Percentiles rank a stretch among this genome's conserved stretches.
Evolutionary conservation across 2,888 invertebrate genomes (phyloP).

Genomic region (Sarcophaga subvicina): DNA sequence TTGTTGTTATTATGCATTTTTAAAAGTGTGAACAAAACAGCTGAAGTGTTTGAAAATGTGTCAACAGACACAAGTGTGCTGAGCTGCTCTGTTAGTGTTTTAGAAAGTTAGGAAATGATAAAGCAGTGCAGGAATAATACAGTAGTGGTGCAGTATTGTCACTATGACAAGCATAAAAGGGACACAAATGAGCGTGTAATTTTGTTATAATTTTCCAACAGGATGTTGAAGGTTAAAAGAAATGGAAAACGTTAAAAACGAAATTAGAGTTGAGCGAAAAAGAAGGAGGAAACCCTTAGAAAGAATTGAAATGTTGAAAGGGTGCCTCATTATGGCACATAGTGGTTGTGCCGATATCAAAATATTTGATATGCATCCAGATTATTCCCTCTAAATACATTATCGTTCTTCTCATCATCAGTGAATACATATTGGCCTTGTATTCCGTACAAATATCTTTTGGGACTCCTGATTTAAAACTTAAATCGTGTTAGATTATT

Average conservation of each 20-base stretch:
- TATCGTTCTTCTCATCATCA: no score
- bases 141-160: background rate
- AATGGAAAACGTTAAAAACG: background rate
- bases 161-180: background rate
- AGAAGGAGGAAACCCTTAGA: background rate
- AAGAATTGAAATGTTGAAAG: no score
- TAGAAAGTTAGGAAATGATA: slow-evolving; percentile 68
- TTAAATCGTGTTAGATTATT: no score
- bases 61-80: slow-evolving; percentile 32
- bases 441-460: no score
- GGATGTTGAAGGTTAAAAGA: background rate
- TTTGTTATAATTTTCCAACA: background rate
- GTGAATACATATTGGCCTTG: no score
- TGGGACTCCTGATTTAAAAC: no score
- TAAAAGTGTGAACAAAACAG: slow-evolving; percentile 29
- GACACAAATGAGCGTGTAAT: background rate
- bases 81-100: slow-evolving; percentile 14
- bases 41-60: slow-evolving; percentile 53
- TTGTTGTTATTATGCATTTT: slow-evolving; percentile 2
- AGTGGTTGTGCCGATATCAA: no score
- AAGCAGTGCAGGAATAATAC: background rate
- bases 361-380: no score
- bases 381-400: no score
- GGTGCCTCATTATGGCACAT: no score
- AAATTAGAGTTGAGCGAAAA: background rate